These are phyloP conservation scores for Falco berigora DNA, from an alignment of 2,797 vertebrate species.

Conservation along the genomic window DNA sequence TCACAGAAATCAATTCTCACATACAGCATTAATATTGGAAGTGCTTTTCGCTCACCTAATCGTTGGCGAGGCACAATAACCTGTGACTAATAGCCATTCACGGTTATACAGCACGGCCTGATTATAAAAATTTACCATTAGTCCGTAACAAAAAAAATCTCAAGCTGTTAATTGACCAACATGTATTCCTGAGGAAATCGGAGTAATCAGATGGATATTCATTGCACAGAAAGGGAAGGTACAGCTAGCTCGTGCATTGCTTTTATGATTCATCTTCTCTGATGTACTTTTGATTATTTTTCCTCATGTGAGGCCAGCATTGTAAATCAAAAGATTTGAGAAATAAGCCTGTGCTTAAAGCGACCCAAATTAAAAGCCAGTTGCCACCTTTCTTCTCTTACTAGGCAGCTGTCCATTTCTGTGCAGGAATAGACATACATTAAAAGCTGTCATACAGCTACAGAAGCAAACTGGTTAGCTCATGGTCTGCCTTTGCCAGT, in stretches of 20 bases:
- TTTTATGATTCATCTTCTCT: constrained; percentile 18
- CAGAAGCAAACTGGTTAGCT: background rate
- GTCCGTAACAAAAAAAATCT: background rate
- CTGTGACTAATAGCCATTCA: constrained; percentile 27
- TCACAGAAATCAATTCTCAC: constrained; percentile 37
- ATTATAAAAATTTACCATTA: constrained; percentile 15
- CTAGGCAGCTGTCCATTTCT: background rate
- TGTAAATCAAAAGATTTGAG: constrained; percentile 40
- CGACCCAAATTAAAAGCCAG: constrained; percentile 7
- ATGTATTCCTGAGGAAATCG: background rate
- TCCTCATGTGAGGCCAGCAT: background rate
- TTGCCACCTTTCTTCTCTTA: background rate
- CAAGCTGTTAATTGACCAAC: constrained; percentile 29
- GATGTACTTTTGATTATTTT: constrained; percentile 32
- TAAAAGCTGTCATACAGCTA: background rate
- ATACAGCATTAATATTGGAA: background rate
- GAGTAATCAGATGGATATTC: background rate
- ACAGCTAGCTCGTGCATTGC: background rate
- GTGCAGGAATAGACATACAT: background rate
- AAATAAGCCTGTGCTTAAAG: background rate
- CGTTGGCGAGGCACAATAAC: background rate
- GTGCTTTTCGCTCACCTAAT: background rate
- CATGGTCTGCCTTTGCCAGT: background rate
- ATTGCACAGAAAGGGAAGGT: background rate
- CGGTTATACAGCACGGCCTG: background rate